phyloP scores from a whole-genome alignment of 2,888 invertebrate genomes.

The Aleiodes testaceus region DNA sequence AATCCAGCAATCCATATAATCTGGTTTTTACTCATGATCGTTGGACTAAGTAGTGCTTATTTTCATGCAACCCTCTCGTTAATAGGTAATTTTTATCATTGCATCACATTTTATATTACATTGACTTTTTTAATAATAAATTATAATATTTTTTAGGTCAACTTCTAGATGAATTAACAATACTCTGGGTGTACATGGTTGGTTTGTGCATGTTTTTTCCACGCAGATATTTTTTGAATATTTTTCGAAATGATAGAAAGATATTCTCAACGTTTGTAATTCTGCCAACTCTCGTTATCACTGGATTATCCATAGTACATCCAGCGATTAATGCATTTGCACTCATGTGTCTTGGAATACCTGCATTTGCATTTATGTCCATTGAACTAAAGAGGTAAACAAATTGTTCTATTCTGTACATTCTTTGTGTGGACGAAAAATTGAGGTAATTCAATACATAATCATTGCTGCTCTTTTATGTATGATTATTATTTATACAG shows the following conservation, averaged over 20 bases:
- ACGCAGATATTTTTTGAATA: conserved; percentile 80
- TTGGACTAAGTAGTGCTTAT: conserved; percentile 87
- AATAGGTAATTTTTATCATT: conserved; percentile 74
- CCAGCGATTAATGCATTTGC: conserved; percentile 89
- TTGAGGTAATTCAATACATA: not conserved
- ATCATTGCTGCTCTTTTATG: not conserved
- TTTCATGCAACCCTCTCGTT: conserved; percentile 90
- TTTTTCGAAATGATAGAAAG: conserved; percentile 79
- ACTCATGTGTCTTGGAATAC: conserved; percentile 83
- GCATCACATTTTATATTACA: conserved; percentile 48
- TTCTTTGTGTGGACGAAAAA: conserved; percentile 29
- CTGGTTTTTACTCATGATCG: conserved; percentile 86
- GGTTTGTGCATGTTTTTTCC: conserved; percentile 85
- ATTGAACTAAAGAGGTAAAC: conserved; percentile 80
- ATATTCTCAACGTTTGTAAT: conserved; percentile 78
- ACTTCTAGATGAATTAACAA: conserved; percentile 86
- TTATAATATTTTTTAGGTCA: conserved; percentile 82
- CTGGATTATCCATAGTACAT: conserved; percentile 82
- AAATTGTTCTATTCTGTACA: conserved; percentile 34
- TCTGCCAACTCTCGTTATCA: conserved; percentile 78
- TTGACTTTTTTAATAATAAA: too few relatives aligned
- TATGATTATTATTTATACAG: conserved; percentile 66
- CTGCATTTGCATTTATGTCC: conserved; percentile 80
- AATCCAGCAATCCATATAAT: conserved; percentile 86
- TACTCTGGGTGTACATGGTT: conserved; percentile 87